These are phyloP conservation scores for Ochropacha duplaris DNA, from an alignment of 2,888 invertebrate genomes.

Conservation along the genomic window DNA sequence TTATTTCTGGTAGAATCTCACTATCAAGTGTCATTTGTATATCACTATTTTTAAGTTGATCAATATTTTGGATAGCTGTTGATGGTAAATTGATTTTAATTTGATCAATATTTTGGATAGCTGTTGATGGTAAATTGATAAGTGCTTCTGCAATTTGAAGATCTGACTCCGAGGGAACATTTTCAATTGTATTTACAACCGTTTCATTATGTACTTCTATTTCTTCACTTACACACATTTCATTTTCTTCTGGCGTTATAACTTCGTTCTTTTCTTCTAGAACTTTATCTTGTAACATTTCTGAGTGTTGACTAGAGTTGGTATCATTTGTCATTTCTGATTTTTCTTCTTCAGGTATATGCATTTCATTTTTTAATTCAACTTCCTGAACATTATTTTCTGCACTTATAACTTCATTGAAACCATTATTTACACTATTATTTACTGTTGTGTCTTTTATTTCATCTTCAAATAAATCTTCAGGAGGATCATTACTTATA, in stretches of 20 bases:
- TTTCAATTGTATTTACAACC: constrained; percentile 31
- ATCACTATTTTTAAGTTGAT: constrained; percentile 33
- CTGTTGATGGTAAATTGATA: constrained; percentile 71
- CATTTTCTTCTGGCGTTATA: not conserved
- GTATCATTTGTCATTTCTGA: not conserved
- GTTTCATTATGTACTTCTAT: not conserved
- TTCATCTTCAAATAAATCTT: constrained; percentile 77
- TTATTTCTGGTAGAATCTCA: constrained; percentile 34
- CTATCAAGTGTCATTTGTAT: constrained; percentile 20
- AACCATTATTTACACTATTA: constrained; percentile 48
- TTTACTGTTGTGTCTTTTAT: constrained; percentile 48
- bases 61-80: constrained; percentile 58
- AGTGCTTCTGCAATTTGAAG: constrained; percentile 77
- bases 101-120: constrained; percentile 53
- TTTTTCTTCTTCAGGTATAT: constrained; percentile 9
- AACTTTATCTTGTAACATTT: constrained; percentile 16
- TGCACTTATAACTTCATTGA: constrained; percentile 29
- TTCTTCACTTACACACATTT: not conserved
- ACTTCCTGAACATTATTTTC: constrained; percentile 24
- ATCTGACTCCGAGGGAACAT: constrained; percentile 71
- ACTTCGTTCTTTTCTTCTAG: constrained; percentile 10
- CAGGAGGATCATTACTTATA: constrained; percentile 70
- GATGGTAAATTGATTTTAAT: constrained; percentile 68
- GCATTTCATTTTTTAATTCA: constrained; percentile 20
- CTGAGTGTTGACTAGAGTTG: not conserved